Percentiles rank a stretch among this genome's conserved stretches.
Evolutionary conservation across 2,113 vertebrate genomes (phyloP).

Genomic region (Chauna torquata): DNA sequence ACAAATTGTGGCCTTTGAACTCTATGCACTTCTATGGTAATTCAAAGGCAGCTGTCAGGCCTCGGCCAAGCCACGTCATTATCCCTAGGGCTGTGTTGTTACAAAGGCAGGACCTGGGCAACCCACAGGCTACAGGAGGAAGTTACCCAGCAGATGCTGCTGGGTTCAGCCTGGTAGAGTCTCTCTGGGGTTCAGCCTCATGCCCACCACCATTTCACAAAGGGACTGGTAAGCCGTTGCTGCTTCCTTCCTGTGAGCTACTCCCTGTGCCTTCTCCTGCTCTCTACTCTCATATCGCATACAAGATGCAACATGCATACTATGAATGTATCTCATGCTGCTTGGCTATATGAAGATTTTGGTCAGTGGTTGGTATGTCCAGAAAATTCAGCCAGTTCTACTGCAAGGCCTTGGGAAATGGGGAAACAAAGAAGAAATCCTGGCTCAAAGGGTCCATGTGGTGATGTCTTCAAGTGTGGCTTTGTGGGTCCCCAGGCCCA

Average conservation of each 20-base stretch:
- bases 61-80: rapidly evolving
- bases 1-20: not conserved
- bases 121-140: not conserved
- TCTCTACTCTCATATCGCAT: rapidly evolving
- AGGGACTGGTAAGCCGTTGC: rapidly evolving
- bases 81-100: rapidly evolving
- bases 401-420: not conserved
- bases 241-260: not conserved
- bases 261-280: not conserved
- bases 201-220: not conserved
- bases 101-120: not conserved
- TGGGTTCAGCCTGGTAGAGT: not conserved
- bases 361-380: not conserved
- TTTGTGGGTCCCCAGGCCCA: not conserved
- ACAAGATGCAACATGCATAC: not conserved
- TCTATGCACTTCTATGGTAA: not conserved
- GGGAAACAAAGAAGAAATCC: not conserved
- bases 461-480: not conserved
- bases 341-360: not conserved
- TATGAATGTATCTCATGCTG: rapidly evolving
- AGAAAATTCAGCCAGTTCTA: not conserved
- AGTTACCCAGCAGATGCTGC: not conserved
- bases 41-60: not conserved
- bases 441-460: rapidly evolving
- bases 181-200: not conserved